Evolutionary conservation across 1,140 invertebrate genomes (phyloP), one percentile per base, ranked within the genome.

Genomic region (Conopomorpha cramerella): DNA sequence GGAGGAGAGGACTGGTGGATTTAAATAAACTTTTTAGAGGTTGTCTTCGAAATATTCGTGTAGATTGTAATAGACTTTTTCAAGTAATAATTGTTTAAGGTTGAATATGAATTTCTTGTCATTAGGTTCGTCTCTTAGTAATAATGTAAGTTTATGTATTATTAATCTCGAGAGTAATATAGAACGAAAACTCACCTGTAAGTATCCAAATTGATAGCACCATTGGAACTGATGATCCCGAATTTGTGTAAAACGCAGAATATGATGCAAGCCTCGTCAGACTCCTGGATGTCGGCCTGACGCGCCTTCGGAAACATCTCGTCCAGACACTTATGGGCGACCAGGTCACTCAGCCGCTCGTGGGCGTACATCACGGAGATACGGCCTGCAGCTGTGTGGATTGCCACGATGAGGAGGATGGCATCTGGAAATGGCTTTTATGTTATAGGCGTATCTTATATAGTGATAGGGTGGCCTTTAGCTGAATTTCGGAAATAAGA

Each of bases 291-390:
- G 1, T 66, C 56, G 0, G 66, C 36, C 7, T 43, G 39, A 30
- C 45, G 61, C 2, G 43, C 35, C 18, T 55, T 65, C 0, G 68
- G 57, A 30, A 46, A 73, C 68, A 73, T 73, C 36, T 70, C 65
- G 17, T 28, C 55, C 14, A 68, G 47, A 11, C 68, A 73, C 17
- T 68, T 57, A 12, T 63, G 45, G 0, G 64, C 65, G 1, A 64
- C 51, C 14, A 68, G 36, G 27, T 73, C 68, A 1, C 57, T 65
- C 2, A 52, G 43, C 12, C 57, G 59, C 29, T 73, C 68, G 28
- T 73, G 68, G 1, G 68, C 65, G 36, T 73, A 73, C 62, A 73
- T 73, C 1, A 70, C 65, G 8, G 68, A 66, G n/a, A 73, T 62
- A 3, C 55, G 49, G 0, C 55, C 57, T 3, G 55, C 30, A 1